A percentile compares a stretch with the other conserved stretches of the same genome.
These are phyloP conservation scores for Sebastes cheni DNA, from an alignment of 2,797 vertebrate species.

Conservation along the genomic window DNA sequence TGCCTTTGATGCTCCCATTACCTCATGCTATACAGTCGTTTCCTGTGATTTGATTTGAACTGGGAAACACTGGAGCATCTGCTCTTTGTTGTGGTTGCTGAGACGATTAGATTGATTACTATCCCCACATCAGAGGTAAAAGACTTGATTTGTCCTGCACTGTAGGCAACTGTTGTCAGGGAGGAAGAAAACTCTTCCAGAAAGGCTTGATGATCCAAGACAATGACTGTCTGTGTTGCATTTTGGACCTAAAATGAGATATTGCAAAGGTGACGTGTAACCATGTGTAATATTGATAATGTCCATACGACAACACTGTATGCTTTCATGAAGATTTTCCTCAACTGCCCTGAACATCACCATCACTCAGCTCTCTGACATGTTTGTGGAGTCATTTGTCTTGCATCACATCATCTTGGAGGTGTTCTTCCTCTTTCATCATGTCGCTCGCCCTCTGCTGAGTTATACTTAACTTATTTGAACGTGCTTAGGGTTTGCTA, in stretches of 20 bases:
- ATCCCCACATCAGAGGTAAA: constrained; percentile 4
- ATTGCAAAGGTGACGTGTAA: background rate
- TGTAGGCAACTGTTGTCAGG: background rate
- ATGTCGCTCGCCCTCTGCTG: background rate
- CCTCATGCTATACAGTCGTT: constrained; percentile 16
- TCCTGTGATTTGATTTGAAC: constrained; percentile 18
- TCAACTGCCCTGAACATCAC: background rate
- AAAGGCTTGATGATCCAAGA: background rate
- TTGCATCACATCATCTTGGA: constrained; percentile 4
- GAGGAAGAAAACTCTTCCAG: background rate
- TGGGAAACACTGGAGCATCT: constrained; percentile 19
- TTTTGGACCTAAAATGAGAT: background rate
- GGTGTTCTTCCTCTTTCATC: constrained; percentile 6
- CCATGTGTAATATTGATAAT: background rate
- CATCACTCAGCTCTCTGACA: background rate
- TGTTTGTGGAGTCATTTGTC: constrained; percentile 19
- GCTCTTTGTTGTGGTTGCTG: constrained; percentile 8
- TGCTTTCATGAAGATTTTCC: background rate
- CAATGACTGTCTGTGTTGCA: background rate
- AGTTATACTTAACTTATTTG: background rate
- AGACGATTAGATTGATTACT: background rate
- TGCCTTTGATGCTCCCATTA: constrained; percentile 39
- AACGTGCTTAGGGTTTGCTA: background rate
- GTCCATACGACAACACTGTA: background rate
- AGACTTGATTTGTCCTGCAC: background rate